These are phyloP conservation scores for Rhadinocentrus ornatus DNA, from an alignment of 2,797 vertebrate species.

Conservation along the genomic window DNA sequence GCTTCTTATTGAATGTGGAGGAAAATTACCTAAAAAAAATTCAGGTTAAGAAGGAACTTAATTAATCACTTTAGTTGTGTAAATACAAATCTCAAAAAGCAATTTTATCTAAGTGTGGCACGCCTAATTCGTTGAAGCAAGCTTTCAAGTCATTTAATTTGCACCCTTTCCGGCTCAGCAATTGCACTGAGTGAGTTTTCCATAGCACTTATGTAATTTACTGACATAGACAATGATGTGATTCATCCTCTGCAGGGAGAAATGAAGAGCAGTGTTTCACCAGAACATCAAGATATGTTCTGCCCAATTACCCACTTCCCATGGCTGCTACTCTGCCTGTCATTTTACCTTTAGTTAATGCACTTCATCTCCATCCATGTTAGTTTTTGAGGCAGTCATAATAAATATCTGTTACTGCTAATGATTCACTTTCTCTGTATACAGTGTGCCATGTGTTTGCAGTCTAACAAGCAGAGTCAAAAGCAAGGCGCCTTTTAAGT, in stretches of 20 bases:
- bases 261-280: constrained; percentile 56
- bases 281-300: constrained; percentile 74
- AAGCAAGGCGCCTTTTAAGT: constrained; percentile 47
- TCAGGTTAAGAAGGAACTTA: not conserved
- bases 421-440: constrained; percentile 29
- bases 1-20: not conserved
- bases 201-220: constrained; percentile 72
- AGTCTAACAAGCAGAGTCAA: constrained; percentile 44
- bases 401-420: constrained; percentile 49
- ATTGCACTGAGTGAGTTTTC: constrained; percentile 70
- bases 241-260: constrained; percentile 70
- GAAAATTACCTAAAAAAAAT: constrained; percentile 4
- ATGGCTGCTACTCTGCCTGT: constrained; percentile 38
- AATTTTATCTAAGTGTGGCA: constrained; percentile 30
- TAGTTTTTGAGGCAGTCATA: constrained; percentile 29
- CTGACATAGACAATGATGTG: constrained; percentile 70
- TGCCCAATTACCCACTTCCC: constrained; percentile 72
- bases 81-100: constrained; percentile 23
- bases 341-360: constrained; percentile 49
- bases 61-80: constrained; percentile 20
- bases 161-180: constrained; percentile 41
- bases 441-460: constrained; percentile 31
- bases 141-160: constrained; percentile 41
- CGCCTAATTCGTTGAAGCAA: constrained; percentile 39
- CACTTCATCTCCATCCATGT: constrained; percentile 34